Percentiles rank a stretch among this genome's conserved stretches.
Evolutionary conservation across 2,113 vertebrate genomes (phyloP).

Genomic region (Petrocephalus zakoni): DNA sequence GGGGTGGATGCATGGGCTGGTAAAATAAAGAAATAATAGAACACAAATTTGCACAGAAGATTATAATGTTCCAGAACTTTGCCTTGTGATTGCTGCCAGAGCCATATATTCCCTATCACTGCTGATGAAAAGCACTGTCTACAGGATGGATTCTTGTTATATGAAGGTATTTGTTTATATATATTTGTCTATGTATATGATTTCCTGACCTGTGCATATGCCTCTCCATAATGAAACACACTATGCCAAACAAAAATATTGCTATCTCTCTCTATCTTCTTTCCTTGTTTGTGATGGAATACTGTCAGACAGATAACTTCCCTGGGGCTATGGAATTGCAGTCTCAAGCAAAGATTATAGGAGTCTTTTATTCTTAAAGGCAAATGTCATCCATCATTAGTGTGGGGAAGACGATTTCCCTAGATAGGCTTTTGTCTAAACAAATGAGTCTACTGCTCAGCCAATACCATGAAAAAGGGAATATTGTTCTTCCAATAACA

Average conservation of each 20-base stretch:
- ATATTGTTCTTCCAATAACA: background rate
- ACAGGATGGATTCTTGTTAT: background rate
- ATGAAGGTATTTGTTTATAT: background rate
- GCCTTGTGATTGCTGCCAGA: background rate
- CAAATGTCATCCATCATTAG: background rate
- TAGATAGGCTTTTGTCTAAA: background rate
- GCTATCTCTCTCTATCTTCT: background rate
- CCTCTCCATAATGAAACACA: background rate
- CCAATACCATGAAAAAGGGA: background rate
- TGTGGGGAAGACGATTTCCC: background rate
- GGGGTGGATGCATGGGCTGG: background rate
- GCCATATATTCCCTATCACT: background rate
- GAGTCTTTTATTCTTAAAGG: conserved; percentile 3
- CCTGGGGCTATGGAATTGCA: background rate
- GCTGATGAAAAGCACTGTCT: background rate
- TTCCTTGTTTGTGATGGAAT: background rate
- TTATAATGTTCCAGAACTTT: background rate
- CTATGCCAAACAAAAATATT: background rate
- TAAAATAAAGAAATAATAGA: background rate
- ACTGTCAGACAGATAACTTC: background rate
- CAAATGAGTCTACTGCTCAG: background rate
- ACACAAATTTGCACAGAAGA: background rate
- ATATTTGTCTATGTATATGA: background rate
- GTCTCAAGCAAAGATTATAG: background rate
- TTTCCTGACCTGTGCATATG: background rate